Conservation (phyloP, 2,888 invertebrate species). For the Thysanoteuthis rhombus region DNA sequence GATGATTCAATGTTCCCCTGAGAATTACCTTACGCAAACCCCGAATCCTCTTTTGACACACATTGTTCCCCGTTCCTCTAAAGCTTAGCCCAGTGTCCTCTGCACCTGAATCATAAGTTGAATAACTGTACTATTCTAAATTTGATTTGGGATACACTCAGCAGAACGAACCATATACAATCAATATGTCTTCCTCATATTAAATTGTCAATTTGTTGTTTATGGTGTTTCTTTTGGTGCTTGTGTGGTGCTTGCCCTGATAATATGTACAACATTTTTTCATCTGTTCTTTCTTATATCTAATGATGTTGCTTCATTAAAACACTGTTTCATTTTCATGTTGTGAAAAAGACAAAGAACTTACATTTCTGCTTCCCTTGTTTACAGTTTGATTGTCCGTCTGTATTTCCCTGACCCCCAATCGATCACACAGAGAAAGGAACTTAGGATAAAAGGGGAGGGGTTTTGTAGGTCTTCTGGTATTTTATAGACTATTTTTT, state of each 20-base stretch:
- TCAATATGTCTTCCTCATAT: background rate
- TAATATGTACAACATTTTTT: background rate
- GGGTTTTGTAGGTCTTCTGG: too few species aligned
- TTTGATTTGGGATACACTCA: background rate
- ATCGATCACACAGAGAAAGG: background rate
- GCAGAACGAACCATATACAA: background rate
- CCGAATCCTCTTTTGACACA: too few species aligned
- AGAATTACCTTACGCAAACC: too few species aligned
- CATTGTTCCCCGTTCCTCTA: too few species aligned
- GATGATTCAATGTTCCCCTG: too few species aligned
- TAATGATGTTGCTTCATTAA: slow-evolving; percentile 27
- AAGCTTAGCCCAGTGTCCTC: too few species aligned
- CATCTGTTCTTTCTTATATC: slow-evolving; percentile 18
- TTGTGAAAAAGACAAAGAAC: background rate
- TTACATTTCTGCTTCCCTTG: background rate
- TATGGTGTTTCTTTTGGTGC: background rate
- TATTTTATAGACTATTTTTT: too few species aligned
- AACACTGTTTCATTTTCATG: background rate
- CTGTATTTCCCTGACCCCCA: background rate
- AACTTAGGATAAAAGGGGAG: too few species aligned
- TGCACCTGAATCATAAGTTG: too few species aligned
- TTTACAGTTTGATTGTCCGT: background rate
- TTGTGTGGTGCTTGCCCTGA: background rate
- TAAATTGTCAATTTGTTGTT: background rate
- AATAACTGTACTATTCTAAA: too few species aligned